Evolutionary conservation across 1,140 invertebrate species (phyloP).

Genomic region (Drosophila arizonae): DNA sequence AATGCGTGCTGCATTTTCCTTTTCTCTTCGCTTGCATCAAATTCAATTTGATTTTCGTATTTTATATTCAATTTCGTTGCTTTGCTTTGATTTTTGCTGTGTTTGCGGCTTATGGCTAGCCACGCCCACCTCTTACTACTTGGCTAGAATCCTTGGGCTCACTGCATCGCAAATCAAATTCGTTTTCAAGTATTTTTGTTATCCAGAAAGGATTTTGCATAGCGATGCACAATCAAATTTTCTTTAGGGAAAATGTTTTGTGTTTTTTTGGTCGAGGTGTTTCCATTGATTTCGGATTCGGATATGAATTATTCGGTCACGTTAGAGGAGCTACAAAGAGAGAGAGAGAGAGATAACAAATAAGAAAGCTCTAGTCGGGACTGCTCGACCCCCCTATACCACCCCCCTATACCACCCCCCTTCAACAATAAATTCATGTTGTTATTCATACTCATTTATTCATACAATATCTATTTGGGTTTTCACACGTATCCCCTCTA

Average conservation of each 20-base stretch:
- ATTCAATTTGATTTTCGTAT: slow-evolving; percentile 70
- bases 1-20: slow-evolving; percentile 10
- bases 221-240: neutral
- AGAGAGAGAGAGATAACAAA: neutral
- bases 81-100: slow-evolving; percentile 62
- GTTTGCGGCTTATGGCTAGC: slow-evolving; percentile 34
- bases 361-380: too few species aligned
- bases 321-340: neutral
- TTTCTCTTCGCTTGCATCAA: slow-evolving; percentile 26
- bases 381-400: too few species aligned
- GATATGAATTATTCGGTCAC: neutral
- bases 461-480: too few species aligned
- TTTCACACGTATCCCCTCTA: too few species aligned
- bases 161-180: slow-evolving; percentile 41
- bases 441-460: too few species aligned
- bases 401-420: too few species aligned
- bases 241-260: neutral
- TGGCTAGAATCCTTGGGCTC: neutral
- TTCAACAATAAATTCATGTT: too few species aligned
- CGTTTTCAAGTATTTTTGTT: slow-evolving; percentile 33
- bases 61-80: slow-evolving; percentile 71
- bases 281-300: neutral
- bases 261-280: neutral
- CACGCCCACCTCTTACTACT: too few species aligned
- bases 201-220: slow-evolving; percentile 15